Percentiles rank a stretch among this genome's conserved stretches.
Conservation (phyloP, 2,113 vertebrate species). For the Sclerurus mexicanus region DNA sequence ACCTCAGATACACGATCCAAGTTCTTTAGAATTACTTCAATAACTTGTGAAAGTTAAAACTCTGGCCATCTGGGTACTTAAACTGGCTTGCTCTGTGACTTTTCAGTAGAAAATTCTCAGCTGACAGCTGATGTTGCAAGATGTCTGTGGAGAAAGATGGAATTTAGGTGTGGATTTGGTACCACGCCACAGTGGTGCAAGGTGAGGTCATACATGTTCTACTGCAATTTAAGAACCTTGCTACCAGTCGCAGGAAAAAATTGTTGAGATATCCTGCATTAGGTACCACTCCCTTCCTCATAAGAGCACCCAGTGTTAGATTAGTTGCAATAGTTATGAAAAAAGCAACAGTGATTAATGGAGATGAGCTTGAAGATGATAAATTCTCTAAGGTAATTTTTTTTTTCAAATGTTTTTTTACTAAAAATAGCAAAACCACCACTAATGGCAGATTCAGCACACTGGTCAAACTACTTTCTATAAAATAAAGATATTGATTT, state of each 20-base stretch:
- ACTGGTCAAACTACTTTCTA: slow-evolving; percentile 37
- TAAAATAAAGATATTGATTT: slow-evolving; percentile 38
- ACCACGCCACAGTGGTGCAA: background rate
- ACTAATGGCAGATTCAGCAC: slow-evolving; percentile 23
- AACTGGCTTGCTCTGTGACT: slow-evolving; percentile 2
- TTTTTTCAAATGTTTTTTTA: slow-evolving; percentile 56
- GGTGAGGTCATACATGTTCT: background rate
- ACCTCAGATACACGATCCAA: background rate
- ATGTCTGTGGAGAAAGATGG: background rate
- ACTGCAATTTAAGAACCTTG: background rate
- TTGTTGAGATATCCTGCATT: background rate
- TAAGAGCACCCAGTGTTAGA: slow-evolving; percentile 2
- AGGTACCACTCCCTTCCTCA: background rate
- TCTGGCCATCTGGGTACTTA: slow-evolving; percentile 40
- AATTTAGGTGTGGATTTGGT: background rate
- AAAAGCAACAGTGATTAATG: background rate
- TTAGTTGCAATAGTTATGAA: background rate
- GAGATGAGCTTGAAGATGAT: background rate
- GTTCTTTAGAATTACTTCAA: background rate
- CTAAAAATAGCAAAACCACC: slow-evolving; percentile 21
- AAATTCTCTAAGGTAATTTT: background rate
- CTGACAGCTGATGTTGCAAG: background rate
- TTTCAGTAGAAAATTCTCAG: background rate
- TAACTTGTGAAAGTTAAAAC: background rate
- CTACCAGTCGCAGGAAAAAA: background rate